Base-by-base conservation (phyloP, 2,113 vertebrate genomes). In the Hemibates koningsi region DNA sequence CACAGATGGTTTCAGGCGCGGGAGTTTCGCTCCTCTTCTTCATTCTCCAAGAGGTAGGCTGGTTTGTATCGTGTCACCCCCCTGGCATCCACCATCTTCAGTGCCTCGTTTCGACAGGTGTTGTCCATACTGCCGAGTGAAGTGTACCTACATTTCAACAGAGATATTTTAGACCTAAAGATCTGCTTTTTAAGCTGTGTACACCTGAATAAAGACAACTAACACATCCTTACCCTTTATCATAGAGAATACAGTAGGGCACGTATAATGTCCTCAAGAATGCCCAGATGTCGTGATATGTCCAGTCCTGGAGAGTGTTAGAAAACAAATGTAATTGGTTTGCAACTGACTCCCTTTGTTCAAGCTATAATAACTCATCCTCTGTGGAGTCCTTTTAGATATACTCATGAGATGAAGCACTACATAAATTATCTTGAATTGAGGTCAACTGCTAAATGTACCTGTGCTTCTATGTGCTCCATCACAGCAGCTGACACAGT, bases 221-320 rank as follows among this genome's bases (percentile, higher is more conserved):
- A 59, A 53, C 24, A 9, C 13, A 5, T 13, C 78, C 97, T 97
- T 93, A 99, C 99, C 99, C 99, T 90, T 97, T 98, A 90, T 99
- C 99, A 1, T 99, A 99, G 19, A 99, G 97, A 84, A 99, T 91
- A 34, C 99, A 99, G 96, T 99, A 99, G 0, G 98, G 98, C 19
- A 99, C 95, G 5, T 97, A 97, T 3, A 99, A 95, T 2, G 95
- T 97, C 52, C 98, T 98, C 59, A 99, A 93, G 82, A 99, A 99
- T 1, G 96, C 96, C 99, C 99, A 99, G 95, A 99, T 98, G 93
- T 99, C 97, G 41, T 98, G 97, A 91, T 99, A 99, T 0, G 96
- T 97, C 99, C 99, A 99, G 93, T 99, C 98, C 99, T 99, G 91
- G 4, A 21, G 53, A 76, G 63, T 6, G n/a, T 57, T 27, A 29